phyloP scores from a whole-genome alignment of 2,113 vertebrate species.

The Rana temporaria region DNA sequence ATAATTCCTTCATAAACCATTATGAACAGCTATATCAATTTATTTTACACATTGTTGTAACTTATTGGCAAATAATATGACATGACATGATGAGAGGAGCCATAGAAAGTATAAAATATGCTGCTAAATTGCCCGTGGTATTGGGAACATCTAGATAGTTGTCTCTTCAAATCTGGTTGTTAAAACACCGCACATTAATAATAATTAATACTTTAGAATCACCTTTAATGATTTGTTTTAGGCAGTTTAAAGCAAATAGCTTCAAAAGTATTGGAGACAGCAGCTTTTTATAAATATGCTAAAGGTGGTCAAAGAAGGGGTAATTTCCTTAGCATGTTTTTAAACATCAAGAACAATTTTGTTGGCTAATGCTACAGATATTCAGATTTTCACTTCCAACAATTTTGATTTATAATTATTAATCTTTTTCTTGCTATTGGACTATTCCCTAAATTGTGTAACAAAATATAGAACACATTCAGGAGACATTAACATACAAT shows the following conservation, averaged over 20 bases:
- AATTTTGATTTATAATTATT: no score
- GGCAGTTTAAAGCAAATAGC: not conserved
- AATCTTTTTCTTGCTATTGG: no score
- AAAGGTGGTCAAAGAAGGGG: no score
- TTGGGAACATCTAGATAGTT: slow-evolving; percentile 49
- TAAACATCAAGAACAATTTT: no score
- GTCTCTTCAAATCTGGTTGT: slow-evolving; percentile 48
- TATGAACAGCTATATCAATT: slow-evolving; percentile 48
- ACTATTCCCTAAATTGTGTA: no score
- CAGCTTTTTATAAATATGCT: not conserved
- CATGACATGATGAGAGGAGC: slow-evolving; percentile 33
- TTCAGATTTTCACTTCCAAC: no score
- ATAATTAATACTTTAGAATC: slow-evolving; percentile 51
- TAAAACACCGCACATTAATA: slow-evolving; percentile 33
- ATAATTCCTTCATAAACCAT: slow-evolving; percentile 47
- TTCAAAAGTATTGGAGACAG: not conserved
- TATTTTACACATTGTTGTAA: slow-evolving; percentile 53
- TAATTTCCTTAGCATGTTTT: no score
- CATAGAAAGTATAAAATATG: slow-evolving; percentile 44
- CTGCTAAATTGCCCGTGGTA: slow-evolving; percentile 56
- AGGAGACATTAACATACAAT: no score
- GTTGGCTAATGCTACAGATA: no score
- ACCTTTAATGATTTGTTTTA: slow-evolving; percentile 21
- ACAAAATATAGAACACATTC: no score
- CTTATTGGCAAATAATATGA: slow-evolving; percentile 56